phyloP scores from a whole-genome alignment of 2,888 invertebrate species.

The Pseudococcus viburni region DNA sequence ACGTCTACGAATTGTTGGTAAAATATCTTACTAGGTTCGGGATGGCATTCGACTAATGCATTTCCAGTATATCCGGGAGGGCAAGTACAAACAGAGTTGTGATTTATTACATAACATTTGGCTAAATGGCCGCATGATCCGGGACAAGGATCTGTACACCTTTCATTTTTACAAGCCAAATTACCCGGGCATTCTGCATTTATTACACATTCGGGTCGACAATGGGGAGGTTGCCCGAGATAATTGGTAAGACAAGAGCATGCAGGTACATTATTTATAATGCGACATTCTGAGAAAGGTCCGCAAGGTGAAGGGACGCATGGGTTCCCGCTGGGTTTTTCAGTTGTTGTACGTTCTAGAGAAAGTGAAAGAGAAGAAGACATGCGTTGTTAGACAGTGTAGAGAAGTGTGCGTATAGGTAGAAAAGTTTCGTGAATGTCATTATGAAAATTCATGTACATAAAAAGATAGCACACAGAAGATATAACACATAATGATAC shows the following conservation, averaged over 20 bases:
- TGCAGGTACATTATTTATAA: constrained; percentile 77
- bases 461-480: constrained; percentile 6
- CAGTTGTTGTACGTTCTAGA: constrained; percentile 67
- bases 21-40: constrained; percentile 72
- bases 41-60: constrained; percentile 80
- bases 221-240: constrained; percentile 82
- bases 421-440: neutral
- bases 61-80: constrained; percentile 81
- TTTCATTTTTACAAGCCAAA: constrained; percentile 70
- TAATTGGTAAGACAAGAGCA: constrained; percentile 82
- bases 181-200: constrained; percentile 71
- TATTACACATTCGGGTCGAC: constrained; percentile 80
- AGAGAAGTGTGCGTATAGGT: neutral
- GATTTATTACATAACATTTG: constrained; percentile 76
- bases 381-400: constrained; percentile 13
- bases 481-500: neutral
- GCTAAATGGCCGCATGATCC: constrained; percentile 71
- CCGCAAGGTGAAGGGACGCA: constrained; percentile 86
- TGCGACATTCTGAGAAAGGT: constrained; percentile 81
- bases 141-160: constrained; percentile 70
- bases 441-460: constrained; percentile 6
- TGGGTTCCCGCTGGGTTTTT: constrained; percentile 74
- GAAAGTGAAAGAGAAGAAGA: constrained; percentile 52
- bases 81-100: constrained; percentile 78
- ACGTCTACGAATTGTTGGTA: neutral